A percentile compares a stretch with the other conserved stretches of the same genome.
phyloP scores from a whole-genome alignment of 2,113 vertebrate species.

The Saimiri boliviensis region DNA sequence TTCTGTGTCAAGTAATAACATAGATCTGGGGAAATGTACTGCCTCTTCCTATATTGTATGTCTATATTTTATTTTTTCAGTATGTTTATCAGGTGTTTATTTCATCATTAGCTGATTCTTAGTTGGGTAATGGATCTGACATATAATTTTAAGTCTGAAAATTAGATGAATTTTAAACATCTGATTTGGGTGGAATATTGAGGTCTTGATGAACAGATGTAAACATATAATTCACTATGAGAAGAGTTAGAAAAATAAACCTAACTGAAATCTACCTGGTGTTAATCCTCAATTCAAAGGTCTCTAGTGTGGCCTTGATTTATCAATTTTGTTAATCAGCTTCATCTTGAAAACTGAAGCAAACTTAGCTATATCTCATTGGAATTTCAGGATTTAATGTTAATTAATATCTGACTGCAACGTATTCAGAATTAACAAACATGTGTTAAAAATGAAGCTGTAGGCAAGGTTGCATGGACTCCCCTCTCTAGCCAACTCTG shows the following conservation, averaged over 20 bases:
- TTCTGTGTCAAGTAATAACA: background rate
- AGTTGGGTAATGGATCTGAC: background rate
- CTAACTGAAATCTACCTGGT: background rate
- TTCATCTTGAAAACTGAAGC: background rate
- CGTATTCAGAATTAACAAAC: conserved; percentile 29
- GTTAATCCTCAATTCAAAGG: background rate
- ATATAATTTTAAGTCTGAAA: background rate
- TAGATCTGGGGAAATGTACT: background rate
- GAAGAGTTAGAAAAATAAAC: background rate
- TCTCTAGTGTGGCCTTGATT: background rate
- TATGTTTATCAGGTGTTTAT: background rate
- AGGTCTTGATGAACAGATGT: background rate
- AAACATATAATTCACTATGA: background rate
- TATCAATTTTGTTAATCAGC: background rate
- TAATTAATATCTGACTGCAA: conserved; percentile 41
- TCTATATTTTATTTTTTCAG: background rate
- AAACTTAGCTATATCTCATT: background rate
- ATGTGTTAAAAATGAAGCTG: conserved; percentile 20
- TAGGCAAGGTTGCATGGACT: background rate
- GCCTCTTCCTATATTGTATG: background rate
- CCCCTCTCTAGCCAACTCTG: background rate
- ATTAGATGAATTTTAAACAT: background rate
- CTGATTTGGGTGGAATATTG: background rate
- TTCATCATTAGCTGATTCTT: background rate
- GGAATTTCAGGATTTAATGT: background rate